Conservation (phyloP, 2,797 vertebrate species). For the Molossus molossus region DNA sequence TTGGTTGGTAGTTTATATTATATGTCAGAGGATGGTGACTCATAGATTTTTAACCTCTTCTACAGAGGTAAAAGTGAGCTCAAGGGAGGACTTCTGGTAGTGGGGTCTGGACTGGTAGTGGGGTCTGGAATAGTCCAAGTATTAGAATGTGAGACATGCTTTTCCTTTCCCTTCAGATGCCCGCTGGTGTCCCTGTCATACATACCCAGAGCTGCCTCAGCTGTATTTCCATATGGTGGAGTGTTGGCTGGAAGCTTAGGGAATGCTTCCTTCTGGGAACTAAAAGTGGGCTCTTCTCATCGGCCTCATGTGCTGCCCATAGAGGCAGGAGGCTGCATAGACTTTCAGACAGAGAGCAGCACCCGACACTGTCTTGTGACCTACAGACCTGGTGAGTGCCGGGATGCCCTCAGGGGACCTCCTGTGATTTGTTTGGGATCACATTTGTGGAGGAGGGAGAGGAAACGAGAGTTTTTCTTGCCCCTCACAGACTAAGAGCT, state of each 20-base stretch:
- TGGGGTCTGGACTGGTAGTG: slow-evolving; percentile 13
- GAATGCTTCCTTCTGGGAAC: slow-evolving; percentile 97
- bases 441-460: background rate
- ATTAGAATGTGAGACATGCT: background rate
- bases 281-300: slow-evolving; percentile 91
- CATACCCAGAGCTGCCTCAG: slow-evolving; percentile 93
- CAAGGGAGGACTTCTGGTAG: background rate
- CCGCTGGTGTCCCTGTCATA: slow-evolving; percentile 96
- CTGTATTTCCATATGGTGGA: slow-evolving; percentile 94
- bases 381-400: slow-evolving; percentile 94
- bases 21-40: background rate
- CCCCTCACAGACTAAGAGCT: background rate
- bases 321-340: slow-evolving; percentile 94
- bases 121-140: background rate
- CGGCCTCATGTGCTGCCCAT: slow-evolving; percentile 94
- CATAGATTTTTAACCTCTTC: slow-evolving; percentile 1
- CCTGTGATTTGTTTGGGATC: background rate
- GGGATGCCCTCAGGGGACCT: rapidly evolving
- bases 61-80: background rate
- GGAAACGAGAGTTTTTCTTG: background rate
- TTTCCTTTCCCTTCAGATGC: slow-evolving; percentile 89
- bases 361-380: slow-evolving; percentile 97
- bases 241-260: slow-evolving; percentile 96
- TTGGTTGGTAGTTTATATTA: slow-evolving; percentile 50
- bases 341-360: slow-evolving; percentile 95